Percentiles rank a stretch among this genome's conserved stretches.
These are phyloP conservation scores for Anoura caudifer DNA, from an alignment of 2,113 vertebrate genomes.

Conservation along the genomic window DNA sequence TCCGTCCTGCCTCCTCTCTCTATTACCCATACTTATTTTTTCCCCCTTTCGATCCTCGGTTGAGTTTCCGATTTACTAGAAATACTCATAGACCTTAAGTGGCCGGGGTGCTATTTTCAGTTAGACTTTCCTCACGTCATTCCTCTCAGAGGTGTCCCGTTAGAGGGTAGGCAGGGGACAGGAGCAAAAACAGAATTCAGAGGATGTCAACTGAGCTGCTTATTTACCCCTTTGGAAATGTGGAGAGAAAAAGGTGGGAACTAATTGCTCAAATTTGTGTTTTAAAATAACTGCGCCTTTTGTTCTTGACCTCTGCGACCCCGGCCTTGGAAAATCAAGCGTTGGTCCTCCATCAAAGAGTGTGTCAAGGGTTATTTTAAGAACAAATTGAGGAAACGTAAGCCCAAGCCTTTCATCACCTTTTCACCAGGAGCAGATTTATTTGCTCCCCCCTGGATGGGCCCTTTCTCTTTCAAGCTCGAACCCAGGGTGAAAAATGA, in stretches of 20 bases:
- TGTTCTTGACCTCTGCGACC: constrained; percentile 22
- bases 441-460: neutral
- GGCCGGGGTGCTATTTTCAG: neutral
- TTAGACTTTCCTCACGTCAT: neutral
- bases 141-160: neutral
- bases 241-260: constrained; percentile 20
- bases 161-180: neutral
- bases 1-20: neutral
- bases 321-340: constrained; percentile 19
- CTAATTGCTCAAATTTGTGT: constrained; percentile 36
- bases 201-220: constrained; percentile 20
- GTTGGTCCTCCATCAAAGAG: constrained; percentile 46
- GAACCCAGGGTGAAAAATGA: constrained; percentile 69
- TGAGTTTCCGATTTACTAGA: neutral
- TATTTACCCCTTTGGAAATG: constrained; percentile 22
- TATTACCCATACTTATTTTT: neutral
- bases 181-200: neutral
- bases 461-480: constrained; percentile 34
- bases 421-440: constrained; percentile 47
- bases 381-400: constrained; percentile 60
- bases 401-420: constrained; percentile 43
- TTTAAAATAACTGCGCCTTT: constrained; percentile 41
- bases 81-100: neutral
- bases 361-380: constrained; percentile 49
- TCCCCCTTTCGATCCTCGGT: neutral